Base-by-base conservation (phyloP, 2,113 vertebrate genomes). In the Irena cyanogastra region DNA sequence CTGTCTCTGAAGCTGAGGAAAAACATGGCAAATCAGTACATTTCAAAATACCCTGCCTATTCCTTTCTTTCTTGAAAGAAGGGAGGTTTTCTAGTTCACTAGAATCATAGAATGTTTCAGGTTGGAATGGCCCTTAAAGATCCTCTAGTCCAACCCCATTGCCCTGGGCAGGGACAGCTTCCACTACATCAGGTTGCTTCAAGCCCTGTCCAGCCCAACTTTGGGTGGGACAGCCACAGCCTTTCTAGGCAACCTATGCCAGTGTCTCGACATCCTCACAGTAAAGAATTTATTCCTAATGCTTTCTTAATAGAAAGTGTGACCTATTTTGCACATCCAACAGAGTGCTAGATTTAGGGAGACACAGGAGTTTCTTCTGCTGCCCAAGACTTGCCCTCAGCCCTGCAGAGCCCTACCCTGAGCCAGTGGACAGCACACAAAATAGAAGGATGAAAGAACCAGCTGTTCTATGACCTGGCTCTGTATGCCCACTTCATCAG, bases 121-220 rank as follows among this genome's bases (percentile, higher is more conserved):
- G 4, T 23, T 76, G n/a, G 30, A 54, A 56, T 7, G 7, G 6
- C 7, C 30, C 11, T 61, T 27, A 56, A 35, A 42, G 31, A 42
- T 61, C 6, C 19, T 47, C 47, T 27, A 33, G 35, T 33, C 19
- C 30, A 49, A 20, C 18, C 6, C 26, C 30, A 42, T 7, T 69
- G 54, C 21, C 61, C 31, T 33, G 12, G 19, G 11, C 41, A 76
- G 35, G 7, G 31, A 54, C 26, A 54, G 12, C 4, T 69, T 69
- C 24, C n/a, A n/a, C 26, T 20, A 16, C 21, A 35, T 21, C 15
- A 54, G 17, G 12, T 14, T 47, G 8, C 47, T 69, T 17, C 31
- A 54, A 41, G 35, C 26, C 8, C 14, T 0, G 0, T 33, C 12
- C 35, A 54, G 2, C 17, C 5, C 31, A 61, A 5, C 15, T 12